Percentiles rank a stretch among this genome's conserved stretches.
phyloP scores from a whole-genome alignment of 2,113 vertebrate genomes.

The Solea solea region DNA sequence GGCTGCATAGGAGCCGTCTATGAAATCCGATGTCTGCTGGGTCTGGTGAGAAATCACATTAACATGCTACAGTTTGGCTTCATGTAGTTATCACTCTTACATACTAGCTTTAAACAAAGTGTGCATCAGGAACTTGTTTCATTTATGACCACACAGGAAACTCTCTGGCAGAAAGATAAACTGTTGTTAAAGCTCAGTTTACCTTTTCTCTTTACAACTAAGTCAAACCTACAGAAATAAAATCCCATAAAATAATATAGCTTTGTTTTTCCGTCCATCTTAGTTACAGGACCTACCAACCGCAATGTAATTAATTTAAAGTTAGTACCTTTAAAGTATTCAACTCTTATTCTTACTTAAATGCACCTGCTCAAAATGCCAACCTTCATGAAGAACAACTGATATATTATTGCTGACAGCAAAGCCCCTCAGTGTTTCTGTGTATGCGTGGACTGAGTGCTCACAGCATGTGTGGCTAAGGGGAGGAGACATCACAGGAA shows the following conservation, averaged over 20 bases:
- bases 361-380: conserved; percentile 29
- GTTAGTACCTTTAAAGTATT: not conserved
- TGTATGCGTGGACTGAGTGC: conserved; percentile 33
- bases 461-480: conserved; percentile 58
- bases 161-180: not conserved
- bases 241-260: not conserved
- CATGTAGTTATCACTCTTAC: not conserved
- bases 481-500: conserved; percentile 16
- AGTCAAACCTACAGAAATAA: not conserved
- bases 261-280: too few relatives aligned
- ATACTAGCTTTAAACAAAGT: not conserved
- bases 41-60: conserved; percentile 84
- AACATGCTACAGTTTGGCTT: not conserved
- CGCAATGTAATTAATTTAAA: not conserved
- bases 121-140: not conserved
- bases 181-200: too few relatives aligned
- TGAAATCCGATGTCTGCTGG: conserved; percentile 90
- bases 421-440: conserved; percentile 36
- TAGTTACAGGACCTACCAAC: too few relatives aligned
- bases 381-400: conserved; percentile 35
- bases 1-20: conserved; percentile 92
- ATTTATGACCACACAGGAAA: conserved; percentile 9
- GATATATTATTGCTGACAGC: conserved; percentile 58
- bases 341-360: not conserved
- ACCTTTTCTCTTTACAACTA: too few relatives aligned